These are phyloP conservation scores for Zoanthus sociatus DNA, from an alignment of 92 coral and sea anemone species.

Conservation along the genomic window DNA sequence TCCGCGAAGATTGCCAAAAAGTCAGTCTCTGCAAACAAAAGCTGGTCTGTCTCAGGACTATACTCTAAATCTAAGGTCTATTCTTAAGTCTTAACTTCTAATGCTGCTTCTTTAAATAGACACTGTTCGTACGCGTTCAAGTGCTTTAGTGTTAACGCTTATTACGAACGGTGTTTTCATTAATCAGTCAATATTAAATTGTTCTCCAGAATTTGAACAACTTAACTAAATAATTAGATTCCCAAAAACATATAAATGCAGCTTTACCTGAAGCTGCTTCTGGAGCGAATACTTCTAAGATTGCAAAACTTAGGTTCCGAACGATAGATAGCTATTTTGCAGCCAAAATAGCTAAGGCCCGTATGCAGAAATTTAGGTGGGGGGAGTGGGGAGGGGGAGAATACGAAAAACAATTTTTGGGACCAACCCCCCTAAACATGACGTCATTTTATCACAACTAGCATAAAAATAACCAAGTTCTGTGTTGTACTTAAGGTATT, in stretches of 20 bases:
- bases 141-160: background rate
- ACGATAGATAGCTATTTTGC: background rate
- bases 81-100: too few relatives aligned
- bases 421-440: too few relatives aligned
- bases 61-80: background rate
- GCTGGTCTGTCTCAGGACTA: background rate
- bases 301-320: background rate
- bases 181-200: background rate
- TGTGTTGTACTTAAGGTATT: too few relatives aligned
- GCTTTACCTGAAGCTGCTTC: background rate
- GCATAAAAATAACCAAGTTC: too few relatives aligned
- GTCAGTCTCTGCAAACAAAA: background rate
- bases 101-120: too few relatives aligned
- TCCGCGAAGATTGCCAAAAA: background rate
- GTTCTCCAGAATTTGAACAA: background rate
- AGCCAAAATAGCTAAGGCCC: background rate
- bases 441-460: too few relatives aligned
- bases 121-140: too few relatives aligned
- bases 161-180: background rate
- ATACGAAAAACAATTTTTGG: too few relatives aligned
- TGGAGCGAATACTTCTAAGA: background rate
- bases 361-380: too few relatives aligned
- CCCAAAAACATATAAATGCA: background rate
- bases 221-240: background rate
- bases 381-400: too few relatives aligned